Conservation (phyloP, 1,140 invertebrate species). For the Heliconius congener region DNA sequence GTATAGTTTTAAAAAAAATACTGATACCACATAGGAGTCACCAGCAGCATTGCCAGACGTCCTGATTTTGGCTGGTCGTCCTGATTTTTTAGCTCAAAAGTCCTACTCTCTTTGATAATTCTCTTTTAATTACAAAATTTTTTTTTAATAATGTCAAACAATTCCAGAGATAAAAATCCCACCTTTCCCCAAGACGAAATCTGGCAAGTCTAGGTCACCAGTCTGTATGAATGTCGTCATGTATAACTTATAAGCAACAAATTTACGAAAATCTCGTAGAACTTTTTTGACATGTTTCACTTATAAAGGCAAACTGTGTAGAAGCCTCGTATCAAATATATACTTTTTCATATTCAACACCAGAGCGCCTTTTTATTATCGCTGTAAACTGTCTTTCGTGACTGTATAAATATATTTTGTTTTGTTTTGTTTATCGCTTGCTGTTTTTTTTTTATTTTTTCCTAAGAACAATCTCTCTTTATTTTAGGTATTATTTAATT, state of each 20-base stretch:
- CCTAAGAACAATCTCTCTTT: not conserved
- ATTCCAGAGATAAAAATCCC: too few species aligned
- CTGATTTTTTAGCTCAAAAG: too few species aligned
- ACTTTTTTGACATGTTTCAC: slow-evolving; percentile 10
- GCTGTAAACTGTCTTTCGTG: slow-evolving; percentile 17
- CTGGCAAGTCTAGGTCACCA: too few species aligned
- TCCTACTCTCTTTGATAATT: too few species aligned
- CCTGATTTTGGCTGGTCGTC: too few species aligned
- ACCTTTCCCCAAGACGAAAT: too few species aligned
- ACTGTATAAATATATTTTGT: slow-evolving; percentile 9
- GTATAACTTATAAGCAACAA: not conserved
- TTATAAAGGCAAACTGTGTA: slow-evolving; percentile 15
- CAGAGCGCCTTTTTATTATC: slow-evolving; percentile 26
- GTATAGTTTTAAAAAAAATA: not conserved
- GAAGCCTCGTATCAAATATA: slow-evolving; percentile 24
- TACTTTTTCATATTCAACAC: slow-evolving; percentile 27
- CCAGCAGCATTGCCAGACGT: not conserved
- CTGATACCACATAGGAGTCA: not conserved
- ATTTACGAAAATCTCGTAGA: not conserved
- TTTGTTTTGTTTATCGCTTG: not conserved
- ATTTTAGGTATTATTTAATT: not conserved
- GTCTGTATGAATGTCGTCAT: not conserved
- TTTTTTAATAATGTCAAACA: too few species aligned
- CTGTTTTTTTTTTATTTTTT: not conserved
- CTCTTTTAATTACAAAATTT: too few species aligned